phyloP scores from a whole-genome alignment of 2,113 vertebrate species.

The Parotia lawesii region DNA sequence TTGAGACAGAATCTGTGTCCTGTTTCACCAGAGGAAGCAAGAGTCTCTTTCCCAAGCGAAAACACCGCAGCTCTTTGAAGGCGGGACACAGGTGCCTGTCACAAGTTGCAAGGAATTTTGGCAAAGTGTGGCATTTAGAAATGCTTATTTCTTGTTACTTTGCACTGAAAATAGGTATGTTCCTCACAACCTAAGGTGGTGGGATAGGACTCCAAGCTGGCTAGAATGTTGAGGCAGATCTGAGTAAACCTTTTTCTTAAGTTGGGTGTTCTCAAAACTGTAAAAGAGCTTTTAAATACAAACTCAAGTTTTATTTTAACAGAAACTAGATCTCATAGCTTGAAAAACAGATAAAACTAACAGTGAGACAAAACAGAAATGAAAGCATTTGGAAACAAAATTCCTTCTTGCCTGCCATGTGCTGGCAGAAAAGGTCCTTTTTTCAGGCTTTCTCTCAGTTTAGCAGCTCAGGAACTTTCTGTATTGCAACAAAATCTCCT shows the following conservation, averaged over 20 bases:
- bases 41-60: not conserved
- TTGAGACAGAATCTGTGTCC: not conserved
- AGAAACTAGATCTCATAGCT: not conserved
- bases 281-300: not conserved
- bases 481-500: not conserved
- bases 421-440: not conserved
- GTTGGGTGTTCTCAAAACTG: not conserved
- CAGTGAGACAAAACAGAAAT: constrained; percentile 7
- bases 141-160: not conserved
- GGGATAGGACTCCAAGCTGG: not conserved
- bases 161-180: not conserved
- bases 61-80: not conserved
- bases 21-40: not conserved
- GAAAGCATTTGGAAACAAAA: not conserved
- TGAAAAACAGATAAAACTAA: constrained; percentile 19
- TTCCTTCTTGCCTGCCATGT: not conserved
- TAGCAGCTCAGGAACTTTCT: not conserved
- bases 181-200: not conserved
- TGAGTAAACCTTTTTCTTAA: not conserved
- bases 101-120: not conserved
- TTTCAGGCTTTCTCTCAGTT: not conserved
- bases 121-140: not conserved
- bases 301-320: not conserved
- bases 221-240: not conserved
- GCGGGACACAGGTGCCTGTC: not conserved